Percentiles rank a stretch among this genome's conserved stretches.
These are phyloP conservation scores for Polylopha cassiicola DNA, from an alignment of 2,888 invertebrate genomes.

Conservation along the genomic window DNA sequence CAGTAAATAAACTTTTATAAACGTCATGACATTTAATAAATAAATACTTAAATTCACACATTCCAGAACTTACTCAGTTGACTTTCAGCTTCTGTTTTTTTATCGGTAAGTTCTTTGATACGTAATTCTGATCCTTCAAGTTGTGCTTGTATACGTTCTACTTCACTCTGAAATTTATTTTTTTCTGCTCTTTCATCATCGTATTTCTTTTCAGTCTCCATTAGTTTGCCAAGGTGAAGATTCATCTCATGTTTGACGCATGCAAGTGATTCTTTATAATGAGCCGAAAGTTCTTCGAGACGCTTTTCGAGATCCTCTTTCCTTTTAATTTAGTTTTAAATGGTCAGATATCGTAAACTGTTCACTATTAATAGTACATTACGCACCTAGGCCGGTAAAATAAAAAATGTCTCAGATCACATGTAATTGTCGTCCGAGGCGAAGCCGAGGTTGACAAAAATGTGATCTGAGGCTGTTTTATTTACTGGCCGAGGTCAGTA, in stretches of 20 bases:
- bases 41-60: not conserved
- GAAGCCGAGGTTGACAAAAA: no score
- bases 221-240: conserved; percentile 40
- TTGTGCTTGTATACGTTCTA: conserved; percentile 40
- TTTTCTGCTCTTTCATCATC: conserved; percentile 44
- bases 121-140: conserved; percentile 44
- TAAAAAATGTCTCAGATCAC: no score
- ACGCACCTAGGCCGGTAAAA: not conserved
- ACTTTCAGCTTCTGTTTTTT: conserved; percentile 36
- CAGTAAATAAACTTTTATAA: conserved; percentile 1
- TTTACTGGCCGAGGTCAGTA: no score
- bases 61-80: conserved; percentile 39
- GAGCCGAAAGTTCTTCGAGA: conserved; percentile 44
- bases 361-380: not conserved
- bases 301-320: conserved; percentile 59
- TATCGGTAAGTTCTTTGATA: conserved; percentile 34
- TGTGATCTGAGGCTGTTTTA: no score
- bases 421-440: no score
- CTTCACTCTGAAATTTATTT: conserved; percentile 37
- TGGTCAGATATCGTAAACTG: no score
- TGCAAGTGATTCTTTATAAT: conserved; percentile 50
- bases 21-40: not conserved
- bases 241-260: conserved; percentile 48
- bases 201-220: conserved; percentile 53
- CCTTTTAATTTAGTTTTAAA: conserved; percentile 32